phyloP scores from a whole-genome alignment of 2,797 vertebrate species.

The Rhincodon typus region DNA sequence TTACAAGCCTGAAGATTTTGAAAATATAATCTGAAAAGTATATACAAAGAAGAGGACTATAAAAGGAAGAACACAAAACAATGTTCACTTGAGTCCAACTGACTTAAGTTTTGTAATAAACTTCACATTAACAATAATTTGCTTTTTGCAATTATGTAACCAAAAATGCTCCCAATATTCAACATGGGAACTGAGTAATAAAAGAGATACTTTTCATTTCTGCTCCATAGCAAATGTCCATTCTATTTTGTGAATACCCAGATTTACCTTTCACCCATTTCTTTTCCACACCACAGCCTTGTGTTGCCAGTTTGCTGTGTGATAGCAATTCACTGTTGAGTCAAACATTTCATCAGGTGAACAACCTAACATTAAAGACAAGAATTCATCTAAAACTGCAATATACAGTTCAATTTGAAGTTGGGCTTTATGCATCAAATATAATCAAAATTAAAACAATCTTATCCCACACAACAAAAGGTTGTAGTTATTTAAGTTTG shows the following conservation, averaged over 20 bases:
- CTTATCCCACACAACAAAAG: background rate
- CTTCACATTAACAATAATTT: background rate
- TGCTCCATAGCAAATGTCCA: background rate
- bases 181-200: background rate
- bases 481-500: too few species aligned
- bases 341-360: background rate
- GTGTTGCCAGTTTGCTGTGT: background rate
- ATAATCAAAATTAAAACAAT: background rate
- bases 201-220: background rate
- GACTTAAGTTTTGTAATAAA: background rate
- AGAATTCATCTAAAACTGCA: background rate
- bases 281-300: background rate
- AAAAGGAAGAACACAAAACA: background rate
- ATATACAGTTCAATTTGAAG: background rate
- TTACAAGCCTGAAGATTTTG: background rate
- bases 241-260: background rate
- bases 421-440: background rate
- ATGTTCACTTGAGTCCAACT: background rate
- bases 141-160: background rate
- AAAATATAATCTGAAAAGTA: background rate
- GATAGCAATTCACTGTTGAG: background rate
- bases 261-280: background rate
- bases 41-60: background rate
- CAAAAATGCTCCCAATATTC: background rate
- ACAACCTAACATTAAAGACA: too few species aligned